phyloP scores from a whole-genome alignment of 2,797 vertebrate genomes.

The Tolypeutes matacus region DNA sequence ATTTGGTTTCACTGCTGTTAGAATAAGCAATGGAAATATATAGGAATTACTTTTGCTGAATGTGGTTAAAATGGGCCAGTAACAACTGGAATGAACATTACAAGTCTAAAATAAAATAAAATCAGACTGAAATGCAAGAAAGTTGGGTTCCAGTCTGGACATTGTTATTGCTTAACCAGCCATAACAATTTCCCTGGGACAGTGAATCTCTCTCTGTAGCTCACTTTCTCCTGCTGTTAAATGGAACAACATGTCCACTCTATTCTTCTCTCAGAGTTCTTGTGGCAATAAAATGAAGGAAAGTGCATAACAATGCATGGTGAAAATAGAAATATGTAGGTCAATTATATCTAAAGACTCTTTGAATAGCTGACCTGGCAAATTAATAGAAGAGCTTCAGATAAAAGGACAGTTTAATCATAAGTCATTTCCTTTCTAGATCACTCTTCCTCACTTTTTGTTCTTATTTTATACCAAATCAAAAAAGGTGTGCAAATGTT shows the following conservation, averaged over 20 bases:
- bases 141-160: background rate
- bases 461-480: background rate
- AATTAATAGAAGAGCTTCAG: conserved; percentile 15
- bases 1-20: background rate
- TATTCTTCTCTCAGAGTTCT: background rate
- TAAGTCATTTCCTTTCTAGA: background rate
- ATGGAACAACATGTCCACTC: background rate
- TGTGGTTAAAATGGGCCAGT: background rate
- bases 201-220: background rate
- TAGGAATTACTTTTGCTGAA: background rate
- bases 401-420: conserved; percentile 21
- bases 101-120: background rate
- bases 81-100: background rate
- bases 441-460: background rate
- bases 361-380: background rate
- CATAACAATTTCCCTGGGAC: background rate
- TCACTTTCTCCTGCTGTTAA: background rate
- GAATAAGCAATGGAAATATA: background rate
- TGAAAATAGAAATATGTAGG: background rate
- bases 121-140: background rate
- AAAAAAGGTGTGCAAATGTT: background rate
- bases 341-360: background rate
- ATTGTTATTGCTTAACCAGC: background rate
- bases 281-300: background rate
- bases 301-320: background rate